A percentile compares a stretch with the other conserved stretches of the same genome.
phyloP scores from a whole-genome alignment of 2,888 invertebrate genomes.

The Ophioninae sp. region DNA sequence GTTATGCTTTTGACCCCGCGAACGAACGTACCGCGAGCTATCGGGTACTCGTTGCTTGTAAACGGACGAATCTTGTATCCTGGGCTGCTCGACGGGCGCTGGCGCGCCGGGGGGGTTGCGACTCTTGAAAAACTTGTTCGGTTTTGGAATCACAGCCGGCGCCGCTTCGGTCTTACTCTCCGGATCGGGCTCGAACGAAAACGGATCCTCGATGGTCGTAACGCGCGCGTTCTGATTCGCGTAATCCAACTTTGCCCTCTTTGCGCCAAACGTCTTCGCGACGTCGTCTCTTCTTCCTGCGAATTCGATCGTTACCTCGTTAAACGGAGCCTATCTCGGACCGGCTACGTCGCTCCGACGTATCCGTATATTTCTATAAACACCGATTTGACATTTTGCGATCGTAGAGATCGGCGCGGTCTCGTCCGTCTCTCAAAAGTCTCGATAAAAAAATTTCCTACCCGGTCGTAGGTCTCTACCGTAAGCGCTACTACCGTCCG shows the following conservation, averaged over 20 bases:
- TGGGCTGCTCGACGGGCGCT: constrained; percentile 64
- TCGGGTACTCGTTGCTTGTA: constrained; percentile 79
- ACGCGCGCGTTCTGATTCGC: constrained; percentile 77
- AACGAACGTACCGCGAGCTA: constrained; percentile 72
- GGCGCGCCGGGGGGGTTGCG: constrained; percentile 86
- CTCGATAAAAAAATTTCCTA: too few relatives aligned
- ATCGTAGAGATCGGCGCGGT: too few relatives aligned
- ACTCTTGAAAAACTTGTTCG: constrained; percentile 95
- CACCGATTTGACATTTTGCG: too few relatives aligned
- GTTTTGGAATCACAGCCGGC: constrained; percentile 85
- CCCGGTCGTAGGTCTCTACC: too few relatives aligned
- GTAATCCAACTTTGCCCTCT: constrained; percentile 78
- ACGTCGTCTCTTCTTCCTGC: constrained; percentile 77
- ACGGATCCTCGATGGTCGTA: constrained; percentile 77
- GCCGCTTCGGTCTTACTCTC: constrained; percentile 83
- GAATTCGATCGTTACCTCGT: constrained; percentile 39
- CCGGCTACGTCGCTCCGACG: not conserved
- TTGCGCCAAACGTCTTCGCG: constrained; percentile 73
- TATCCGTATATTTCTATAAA: too few relatives aligned
- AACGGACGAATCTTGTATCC: constrained; percentile 70
- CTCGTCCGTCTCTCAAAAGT: too few relatives aligned
- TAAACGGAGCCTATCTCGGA: not conserved
- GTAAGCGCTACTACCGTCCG: too few relatives aligned
- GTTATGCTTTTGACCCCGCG: constrained; percentile 69
- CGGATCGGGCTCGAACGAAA: constrained; percentile 78